Evolutionary conservation across 2,113 vertebrate species (phyloP), one percentile per base, ranked within the genome.

Genomic region (Apteryx owenii): DNA sequence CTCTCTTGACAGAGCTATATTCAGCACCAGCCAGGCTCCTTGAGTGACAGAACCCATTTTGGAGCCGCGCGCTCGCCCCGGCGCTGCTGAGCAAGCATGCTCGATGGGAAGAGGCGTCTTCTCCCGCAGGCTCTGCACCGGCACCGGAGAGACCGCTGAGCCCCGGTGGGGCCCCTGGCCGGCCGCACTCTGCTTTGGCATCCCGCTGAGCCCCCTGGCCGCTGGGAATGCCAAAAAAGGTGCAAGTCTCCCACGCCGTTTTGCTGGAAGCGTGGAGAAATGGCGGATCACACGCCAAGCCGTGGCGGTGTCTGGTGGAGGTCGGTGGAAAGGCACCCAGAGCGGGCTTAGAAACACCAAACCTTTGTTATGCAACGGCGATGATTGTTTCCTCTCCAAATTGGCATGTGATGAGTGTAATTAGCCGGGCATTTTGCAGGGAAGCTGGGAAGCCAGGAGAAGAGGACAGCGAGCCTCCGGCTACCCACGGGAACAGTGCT

Each of bases 1-100:
- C 91, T 94, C 72, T 91, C 87, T 88, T 95, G 93, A 94, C 96
- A 94, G 94, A 85, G 68, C 89, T 91, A 81, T 90, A 83, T 90
- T 91, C 0, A 0, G 94, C 89, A 64, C 53, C 87, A 85, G 89
- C 29, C 26, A 11, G 9, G 64, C 23, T 56, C 79, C 51, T 18
- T 42, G 26, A n/a, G 54, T 42, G 73, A 33, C 73, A 58, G 53
- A 81, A 64, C 76, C 62, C 36, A 56, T 22, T 91, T 85, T 1
- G 6, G 29, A 91, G 40, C 66, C 15, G 0, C 12, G 0, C 21
- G 23, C 79, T 51, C 82, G 68, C 33, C 60, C 66, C 23, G 0
- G 50, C 13, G 48, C n/a, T 18, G 42, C 14, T 7, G 5, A 2
- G n/a, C 58, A 71, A 78, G 54, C 12, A 8, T 28, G 62, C 29